These are phyloP conservation scores for Heliothis subflexa DNA, from an alignment of 1,140 invertebrate species.

Conservation along the genomic window DNA sequence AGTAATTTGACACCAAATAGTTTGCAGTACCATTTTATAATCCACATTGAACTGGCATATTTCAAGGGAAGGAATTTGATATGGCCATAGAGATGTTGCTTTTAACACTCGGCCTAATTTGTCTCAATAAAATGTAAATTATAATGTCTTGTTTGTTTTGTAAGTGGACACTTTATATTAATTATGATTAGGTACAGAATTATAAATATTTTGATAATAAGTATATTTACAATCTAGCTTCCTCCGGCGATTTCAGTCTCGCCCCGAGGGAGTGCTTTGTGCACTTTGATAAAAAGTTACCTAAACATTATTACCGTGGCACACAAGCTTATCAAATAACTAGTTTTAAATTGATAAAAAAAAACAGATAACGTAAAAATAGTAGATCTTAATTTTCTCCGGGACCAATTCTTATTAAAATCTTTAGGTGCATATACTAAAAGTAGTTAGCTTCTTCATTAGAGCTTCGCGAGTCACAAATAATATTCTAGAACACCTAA, in stretches of 20 bases:
- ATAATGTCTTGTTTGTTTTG: background rate
- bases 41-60: constrained; percentile 42
- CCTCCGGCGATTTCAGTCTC: too few relatives aligned
- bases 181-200: background rate
- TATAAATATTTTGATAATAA: background rate
- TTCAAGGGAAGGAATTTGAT: constrained; percentile 48
- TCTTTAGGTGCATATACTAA: too few relatives aligned
- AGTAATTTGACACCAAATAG: constrained; percentile 48
- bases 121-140: constrained; percentile 30
- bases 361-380: too few relatives aligned
- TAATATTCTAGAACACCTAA: constrained; percentile 2
- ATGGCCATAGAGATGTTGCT: background rate
- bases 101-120: constrained; percentile 21
- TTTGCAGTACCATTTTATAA: constrained; percentile 47
- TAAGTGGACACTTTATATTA: background rate
- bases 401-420: too few relatives aligned
- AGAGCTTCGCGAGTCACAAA: background rate
- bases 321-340: too few relatives aligned
- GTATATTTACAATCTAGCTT: too few relatives aligned
- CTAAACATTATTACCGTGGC: too few relatives aligned
- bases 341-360: too few relatives aligned
- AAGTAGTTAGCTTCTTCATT: background rate
- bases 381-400: too few relatives aligned
- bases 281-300: too few relatives aligned
- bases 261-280: too few relatives aligned